These are phyloP conservation scores for Mermis nigrescens DNA, from an alignment of 2,888 invertebrate genomes.

Conservation along the genomic window DNA sequence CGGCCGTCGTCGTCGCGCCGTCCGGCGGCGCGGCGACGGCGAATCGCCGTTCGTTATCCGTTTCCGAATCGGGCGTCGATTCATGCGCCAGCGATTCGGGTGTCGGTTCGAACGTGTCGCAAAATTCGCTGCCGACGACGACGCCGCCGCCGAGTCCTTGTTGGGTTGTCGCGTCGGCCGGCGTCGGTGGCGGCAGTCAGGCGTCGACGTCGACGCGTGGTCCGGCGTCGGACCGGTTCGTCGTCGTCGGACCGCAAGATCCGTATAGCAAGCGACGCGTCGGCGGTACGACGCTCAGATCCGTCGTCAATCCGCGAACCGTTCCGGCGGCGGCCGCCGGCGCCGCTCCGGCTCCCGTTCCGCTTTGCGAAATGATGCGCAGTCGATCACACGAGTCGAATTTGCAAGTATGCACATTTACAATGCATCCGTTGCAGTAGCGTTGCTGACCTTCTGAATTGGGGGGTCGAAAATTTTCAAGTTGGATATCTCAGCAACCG, in stretches of 20 bases:
- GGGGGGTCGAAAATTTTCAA: too few species aligned
- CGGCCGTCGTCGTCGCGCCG: background rate
- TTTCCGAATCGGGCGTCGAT: conserved; percentile 13
- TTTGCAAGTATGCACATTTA: background rate
- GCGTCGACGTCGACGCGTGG: too few species aligned
- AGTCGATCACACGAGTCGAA: conserved; percentile 9
- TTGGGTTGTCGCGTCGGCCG: background rate
- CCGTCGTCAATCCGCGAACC: too few species aligned
- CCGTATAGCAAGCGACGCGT: too few species aligned
- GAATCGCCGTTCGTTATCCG: conserved; percentile 11
- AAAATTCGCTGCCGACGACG: conserved; percentile 14
- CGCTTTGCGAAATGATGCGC: background rate
- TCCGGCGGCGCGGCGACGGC: too few species aligned
- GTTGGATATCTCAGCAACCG: too few species aligned
- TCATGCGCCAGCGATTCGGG: conserved; percentile 14
- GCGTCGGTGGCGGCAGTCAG: too few species aligned
- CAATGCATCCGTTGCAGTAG: too few species aligned
- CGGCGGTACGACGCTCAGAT: too few species aligned
- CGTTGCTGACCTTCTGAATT: too few species aligned
- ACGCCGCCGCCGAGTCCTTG: conserved; percentile 15
- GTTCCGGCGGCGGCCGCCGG: background rate
- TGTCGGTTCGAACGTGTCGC: conserved; percentile 13
- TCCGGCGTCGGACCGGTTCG: too few species aligned
- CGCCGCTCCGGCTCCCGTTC: background rate
- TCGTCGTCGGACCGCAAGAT: too few species aligned